These are phyloP conservation scores for Intellagama lesueurii DNA, from an alignment of 2,797 vertebrate species.

Conservation along the genomic window DNA sequence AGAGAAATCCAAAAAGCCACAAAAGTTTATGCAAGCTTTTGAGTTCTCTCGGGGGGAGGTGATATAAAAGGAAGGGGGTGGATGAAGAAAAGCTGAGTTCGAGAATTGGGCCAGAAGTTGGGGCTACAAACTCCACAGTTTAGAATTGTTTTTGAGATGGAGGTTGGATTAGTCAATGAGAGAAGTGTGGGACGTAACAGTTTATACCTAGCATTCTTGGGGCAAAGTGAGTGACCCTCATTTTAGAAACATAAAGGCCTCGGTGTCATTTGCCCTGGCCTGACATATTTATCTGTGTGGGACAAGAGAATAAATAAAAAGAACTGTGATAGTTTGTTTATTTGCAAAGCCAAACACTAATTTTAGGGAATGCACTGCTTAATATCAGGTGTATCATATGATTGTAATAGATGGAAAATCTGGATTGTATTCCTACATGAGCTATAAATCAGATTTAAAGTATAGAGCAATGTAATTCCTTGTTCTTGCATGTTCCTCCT, in stretches of 20 bases:
- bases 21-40: background rate
- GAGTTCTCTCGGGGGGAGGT: background rate
- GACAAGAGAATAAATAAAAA: background rate
- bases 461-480: background rate
- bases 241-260: background rate
- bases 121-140: no score
- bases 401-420: background rate
- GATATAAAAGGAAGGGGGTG: background rate
- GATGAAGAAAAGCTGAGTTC: no score
- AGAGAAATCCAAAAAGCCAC: background rate
- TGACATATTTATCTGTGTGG: background rate
- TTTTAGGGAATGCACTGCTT: background rate
- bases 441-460: background rate
- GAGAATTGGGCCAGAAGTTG: no score
- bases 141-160: no score
- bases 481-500: background rate
- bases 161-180: background rate
- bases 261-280: no score
- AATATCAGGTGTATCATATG: background rate
- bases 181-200: background rate
- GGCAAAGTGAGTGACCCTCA: background rate
- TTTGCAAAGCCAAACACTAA: background rate
- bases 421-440: background rate
- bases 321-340: background rate
- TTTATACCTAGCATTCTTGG: background rate